Evolutionary conservation across 2,797 vertebrate species (phyloP), one percentile per base, ranked within the genome.

Genomic region (Adrianichthys oophorus): DNA sequence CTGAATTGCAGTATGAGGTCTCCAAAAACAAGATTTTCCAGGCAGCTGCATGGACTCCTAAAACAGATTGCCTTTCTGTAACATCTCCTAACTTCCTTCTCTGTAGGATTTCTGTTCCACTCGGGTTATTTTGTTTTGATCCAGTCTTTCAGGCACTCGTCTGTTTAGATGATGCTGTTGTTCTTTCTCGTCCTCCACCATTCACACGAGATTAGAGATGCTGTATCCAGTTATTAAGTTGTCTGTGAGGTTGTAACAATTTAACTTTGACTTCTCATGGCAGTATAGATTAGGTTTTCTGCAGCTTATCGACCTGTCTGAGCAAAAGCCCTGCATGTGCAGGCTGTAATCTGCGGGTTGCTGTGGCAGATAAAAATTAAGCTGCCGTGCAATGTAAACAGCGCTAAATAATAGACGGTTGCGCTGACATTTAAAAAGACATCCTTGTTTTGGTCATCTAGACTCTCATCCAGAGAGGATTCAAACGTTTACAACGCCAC

Each of bases 271-370:
- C 41, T 65, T 62, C 56, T 63, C 19, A 6, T 43, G 43, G 37
- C 52, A 50, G 70, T 59, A 68, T 64, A 44, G 52, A 52, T 78
- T 46, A 10, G 46, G 13, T 23, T 65, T 12, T n/a, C 50, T 53
- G n/a, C 12, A 64, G 48, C 44, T 70, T 62, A 75, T 80, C 24
- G 23, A 52, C 41, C 68, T 17, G 24, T 72, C 3, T 24, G 18
- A 21, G 60, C 40, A 50, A 74, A 81, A 66, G 41, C 49, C 57
- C 23, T 47, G 15, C 41, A 52, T 79, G 56, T 70, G 32, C 26
- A 41, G 41, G 51, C 63, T 80, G 54, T 81, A 62, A 71, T 80
- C 76, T 80, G 52, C 67, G 58, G 68, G 63, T 81, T 79, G 62
- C 62, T 55, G 17, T 21, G 5, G 19, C 46, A 72, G 71, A 73